Evolutionary conservation across 2,797 vertebrate genomes (phyloP), one percentile per base, ranked within the genome.

Genomic region (Danio jaintianensis): DNA sequence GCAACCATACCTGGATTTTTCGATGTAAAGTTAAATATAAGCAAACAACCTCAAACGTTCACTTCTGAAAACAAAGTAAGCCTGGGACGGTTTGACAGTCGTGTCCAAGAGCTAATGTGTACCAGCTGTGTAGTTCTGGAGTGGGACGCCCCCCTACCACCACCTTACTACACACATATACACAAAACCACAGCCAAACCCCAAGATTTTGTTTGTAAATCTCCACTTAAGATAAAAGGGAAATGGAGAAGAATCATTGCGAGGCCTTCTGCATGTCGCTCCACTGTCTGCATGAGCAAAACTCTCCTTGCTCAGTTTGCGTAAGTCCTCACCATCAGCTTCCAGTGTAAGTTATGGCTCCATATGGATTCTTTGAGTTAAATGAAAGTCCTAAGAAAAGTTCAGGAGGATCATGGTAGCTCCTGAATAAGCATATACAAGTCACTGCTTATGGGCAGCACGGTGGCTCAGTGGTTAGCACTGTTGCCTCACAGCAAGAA

Each of bases 221-320:
- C 89, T 92, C 88, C 88, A 89, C 90, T 92, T 89, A 83, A 91
- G 89, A 91, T 89, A 88, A 92, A 91, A 91, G 88, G 61, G 71
- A 84, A 43, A 79, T 50, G 29, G 48, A 82, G 55, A 20, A 10
- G 61, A 73, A 45, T 74, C 45, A 75, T 64, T 79, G 40, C 18
- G 62, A 16, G 52, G 36, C 15, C 52, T 80, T 58, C 45, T 18
- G 70, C 16, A 52, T 45, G 48, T 68, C 66, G 43, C 50, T 75
- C 62, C 22, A n/a, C 79, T 63, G 47, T n/a, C 55, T 40, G 29
- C 68, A 53, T 38, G 48, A 40, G 12, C 62, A 15, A 47, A 73
- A 15, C 70, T 50, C 13, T 18, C 42, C 38, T 63, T 53, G 48
- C 67, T 40, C 36, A 43, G 53, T 55, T 72, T 18, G 12, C 48